phyloP scores from a whole-genome alignment of 2,797 vertebrate species.

The Periparus ater region DNA sequence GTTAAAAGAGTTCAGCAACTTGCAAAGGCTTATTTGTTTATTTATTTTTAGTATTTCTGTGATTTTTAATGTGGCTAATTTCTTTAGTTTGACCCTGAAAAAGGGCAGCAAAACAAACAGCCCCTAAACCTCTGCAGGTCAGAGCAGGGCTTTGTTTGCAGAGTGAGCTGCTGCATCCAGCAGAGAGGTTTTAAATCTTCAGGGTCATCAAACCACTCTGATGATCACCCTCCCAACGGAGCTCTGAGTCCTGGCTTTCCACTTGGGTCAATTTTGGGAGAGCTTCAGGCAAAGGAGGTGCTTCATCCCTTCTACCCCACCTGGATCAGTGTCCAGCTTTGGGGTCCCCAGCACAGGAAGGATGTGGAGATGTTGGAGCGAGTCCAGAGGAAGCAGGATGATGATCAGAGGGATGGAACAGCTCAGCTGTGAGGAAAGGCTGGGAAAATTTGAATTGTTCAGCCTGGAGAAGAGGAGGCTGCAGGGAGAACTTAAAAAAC shows the following conservation, averaged over 20 bases:
- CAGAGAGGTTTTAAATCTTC: neutral
- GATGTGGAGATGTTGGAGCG: accelerated
- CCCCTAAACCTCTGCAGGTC: too few relatives aligned
- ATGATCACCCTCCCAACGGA: accelerated
- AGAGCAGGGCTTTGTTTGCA: neutral
- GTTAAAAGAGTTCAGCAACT: neutral
- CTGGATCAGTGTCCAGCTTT: neutral
- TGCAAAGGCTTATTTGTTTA: neutral
- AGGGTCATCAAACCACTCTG: neutral
- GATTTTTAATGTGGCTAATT: neutral
- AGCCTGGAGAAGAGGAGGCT: neutral
- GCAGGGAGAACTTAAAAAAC: neutral
- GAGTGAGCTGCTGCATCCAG: neutral
- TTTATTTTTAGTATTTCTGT: neutral
- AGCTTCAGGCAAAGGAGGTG: neutral
- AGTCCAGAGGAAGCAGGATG: neutral
- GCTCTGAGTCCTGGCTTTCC: neutral
- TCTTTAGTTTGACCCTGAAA: neutral
- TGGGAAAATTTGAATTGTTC: neutral
- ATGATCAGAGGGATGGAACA: neutral
- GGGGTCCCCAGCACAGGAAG: neutral
- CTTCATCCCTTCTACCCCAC: neutral
- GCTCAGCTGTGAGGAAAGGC: neutral
- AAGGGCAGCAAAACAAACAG: neutral
- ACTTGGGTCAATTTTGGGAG: accelerated